Conservation (phyloP, 1,140 invertebrate genomes). For the Venturia canescens region DNA sequence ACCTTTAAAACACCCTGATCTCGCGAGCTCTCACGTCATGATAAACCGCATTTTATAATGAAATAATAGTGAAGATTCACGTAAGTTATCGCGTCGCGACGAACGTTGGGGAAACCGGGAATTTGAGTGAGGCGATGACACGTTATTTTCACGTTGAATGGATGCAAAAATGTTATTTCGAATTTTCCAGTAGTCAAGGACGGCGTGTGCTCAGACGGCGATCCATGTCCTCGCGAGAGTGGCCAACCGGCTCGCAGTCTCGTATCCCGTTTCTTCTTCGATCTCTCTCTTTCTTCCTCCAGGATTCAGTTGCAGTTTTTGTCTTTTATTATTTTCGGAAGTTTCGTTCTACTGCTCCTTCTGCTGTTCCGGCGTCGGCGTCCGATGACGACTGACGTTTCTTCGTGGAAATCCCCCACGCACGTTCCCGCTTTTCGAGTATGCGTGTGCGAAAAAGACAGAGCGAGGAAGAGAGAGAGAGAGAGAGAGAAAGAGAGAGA, state of each 20-base stretch:
- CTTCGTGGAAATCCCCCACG: neutral
- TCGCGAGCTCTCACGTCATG: too few relatives aligned
- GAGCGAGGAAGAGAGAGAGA: conserved; percentile 8
- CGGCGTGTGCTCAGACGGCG: conserved; percentile 14
- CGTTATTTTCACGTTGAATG: too few relatives aligned
- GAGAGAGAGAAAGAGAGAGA: conserved; percentile 28
- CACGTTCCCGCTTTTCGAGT: neutral
- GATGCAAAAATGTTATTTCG: neutral
- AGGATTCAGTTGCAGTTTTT: neutral
- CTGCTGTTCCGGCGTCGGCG: neutral
- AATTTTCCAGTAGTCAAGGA: conserved; percentile 6
- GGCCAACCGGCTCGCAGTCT: neutral
- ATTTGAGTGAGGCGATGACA: neutral
- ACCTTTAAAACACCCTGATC: too few relatives aligned
- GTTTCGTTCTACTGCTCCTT: too few relatives aligned
- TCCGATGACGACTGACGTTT: conserved; percentile 21
- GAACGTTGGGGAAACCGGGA: too few relatives aligned
- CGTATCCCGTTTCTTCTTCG: neutral
- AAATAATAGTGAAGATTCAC: too few relatives aligned
- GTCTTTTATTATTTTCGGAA: neutral
- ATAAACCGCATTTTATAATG: too few relatives aligned
- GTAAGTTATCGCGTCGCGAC: too few relatives aligned
- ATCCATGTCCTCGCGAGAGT: neutral
- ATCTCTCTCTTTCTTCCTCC: neutral
- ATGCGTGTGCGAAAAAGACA: neutral